A percentile compares a stretch with the other conserved stretches of the same genome.
Conservation (phyloP, 2,888 invertebrate genomes). For the Galerucella calmariensis region DNA sequence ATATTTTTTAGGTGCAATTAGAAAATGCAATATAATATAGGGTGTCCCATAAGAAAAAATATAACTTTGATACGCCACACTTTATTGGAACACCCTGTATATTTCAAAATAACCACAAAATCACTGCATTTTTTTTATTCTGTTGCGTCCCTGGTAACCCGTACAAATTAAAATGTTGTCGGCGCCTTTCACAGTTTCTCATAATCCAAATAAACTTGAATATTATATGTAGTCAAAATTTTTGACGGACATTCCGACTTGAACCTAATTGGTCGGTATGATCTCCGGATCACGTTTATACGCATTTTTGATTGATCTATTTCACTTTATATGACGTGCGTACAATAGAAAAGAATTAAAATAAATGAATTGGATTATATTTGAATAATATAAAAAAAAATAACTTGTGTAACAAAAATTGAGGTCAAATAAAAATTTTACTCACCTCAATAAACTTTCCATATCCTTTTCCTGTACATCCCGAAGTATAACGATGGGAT, state of each 20-base stretch:
- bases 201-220: too few species aligned
- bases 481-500: slow-evolving; percentile 88
- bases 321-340: neutral
- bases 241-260: slow-evolving; percentile 10
- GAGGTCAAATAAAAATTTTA: slow-evolving; percentile 1
- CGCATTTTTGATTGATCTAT: slow-evolving; percentile 12
- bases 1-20: too few species aligned
- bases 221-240: neutral
- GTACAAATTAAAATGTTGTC: too few species aligned
- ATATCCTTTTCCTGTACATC: slow-evolving; percentile 89
- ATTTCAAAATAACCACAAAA: too few species aligned
- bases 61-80: too few species aligned
- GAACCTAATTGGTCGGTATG: neutral
- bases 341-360: slow-evolving; percentile 11
- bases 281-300: slow-evolving; percentile 4
- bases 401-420: neutral
- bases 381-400: neutral
- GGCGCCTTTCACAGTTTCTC: too few species aligned
- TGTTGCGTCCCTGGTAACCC: too few species aligned
- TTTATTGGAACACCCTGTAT: too few species aligned
- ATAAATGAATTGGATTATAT: slow-evolving; percentile 5
- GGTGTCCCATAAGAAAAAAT: too few species aligned
- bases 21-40: too few species aligned
- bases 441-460: slow-evolving; percentile 83
- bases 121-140: too few species aligned